Percentiles rank a stretch among this genome's conserved stretches.
Conservation (phyloP, 1,140 invertebrate genomes). For the Tetragonula clypearis region DNA sequence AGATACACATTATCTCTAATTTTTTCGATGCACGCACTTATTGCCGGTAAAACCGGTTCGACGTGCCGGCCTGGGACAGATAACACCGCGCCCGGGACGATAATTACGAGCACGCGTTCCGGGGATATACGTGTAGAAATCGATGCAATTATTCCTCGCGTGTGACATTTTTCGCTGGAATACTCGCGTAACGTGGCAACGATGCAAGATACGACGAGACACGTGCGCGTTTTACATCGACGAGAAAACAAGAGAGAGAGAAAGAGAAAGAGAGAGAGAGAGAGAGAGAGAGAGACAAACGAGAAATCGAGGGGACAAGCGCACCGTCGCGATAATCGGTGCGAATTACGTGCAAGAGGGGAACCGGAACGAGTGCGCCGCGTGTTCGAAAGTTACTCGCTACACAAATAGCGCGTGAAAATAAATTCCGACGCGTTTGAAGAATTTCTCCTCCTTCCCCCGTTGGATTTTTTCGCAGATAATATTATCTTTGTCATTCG, state of each 20-base stretch:
- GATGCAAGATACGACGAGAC: not conserved
- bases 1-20: constrained; percentile 42
- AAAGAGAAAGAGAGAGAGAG: not conserved
- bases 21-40: constrained; percentile 34
- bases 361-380: not conserved
- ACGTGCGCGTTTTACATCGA: not conserved
- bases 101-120: constrained; percentile 9
- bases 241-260: not conserved
- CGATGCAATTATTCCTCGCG: constrained; percentile 36
- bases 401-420: not conserved
- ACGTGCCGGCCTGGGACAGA: not conserved
- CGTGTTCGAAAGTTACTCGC: not conserved
- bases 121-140: constrained; percentile 6
- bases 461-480: not conserved
- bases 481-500: constrained; percentile 1
- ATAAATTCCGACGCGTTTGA: not conserved
- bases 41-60: not conserved
- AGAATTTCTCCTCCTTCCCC: not conserved
- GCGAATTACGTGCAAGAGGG: not conserved
- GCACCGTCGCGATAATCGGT: constrained; percentile 7
- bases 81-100: constrained; percentile 10
- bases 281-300: not conserved
- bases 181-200: not conserved
- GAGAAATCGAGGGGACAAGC: not conserved
- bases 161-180: constrained; percentile 29